A percentile compares a stretch with the other conserved stretches of the same genome.
These are phyloP conservation scores for Chionodraco myersi DNA, from an alignment of 2,113 vertebrate genomes.

Conservation along the genomic window DNA sequence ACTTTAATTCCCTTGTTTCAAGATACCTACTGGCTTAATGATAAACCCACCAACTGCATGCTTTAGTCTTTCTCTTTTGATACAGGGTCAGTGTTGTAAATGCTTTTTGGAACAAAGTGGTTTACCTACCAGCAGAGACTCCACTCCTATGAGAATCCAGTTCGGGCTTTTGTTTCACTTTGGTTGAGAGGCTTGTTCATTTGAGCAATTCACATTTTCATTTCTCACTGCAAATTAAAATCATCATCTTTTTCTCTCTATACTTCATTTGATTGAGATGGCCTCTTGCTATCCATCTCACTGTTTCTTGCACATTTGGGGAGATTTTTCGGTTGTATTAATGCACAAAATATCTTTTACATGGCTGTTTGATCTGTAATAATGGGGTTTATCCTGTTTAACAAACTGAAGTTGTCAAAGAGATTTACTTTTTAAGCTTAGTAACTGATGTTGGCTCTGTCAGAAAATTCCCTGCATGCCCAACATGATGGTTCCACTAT, in stretches of 20 bases:
- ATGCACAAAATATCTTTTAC: slow-evolving; percentile 1
- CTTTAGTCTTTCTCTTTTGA: too few relatives aligned
- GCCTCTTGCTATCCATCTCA: slow-evolving; percentile 22
- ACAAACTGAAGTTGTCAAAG: neutral
- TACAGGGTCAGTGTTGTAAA: too few relatives aligned
- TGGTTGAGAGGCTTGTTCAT: slow-evolving; percentile 11
- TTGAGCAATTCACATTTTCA: slow-evolving; percentile 31
- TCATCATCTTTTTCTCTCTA: slow-evolving; percentile 16
- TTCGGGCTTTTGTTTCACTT: slow-evolving; percentile 55
- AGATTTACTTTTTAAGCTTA: neutral
- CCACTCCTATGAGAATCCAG: slow-evolving; percentile 52
- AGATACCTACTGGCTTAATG: too few relatives aligned
- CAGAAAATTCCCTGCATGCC: too few relatives aligned
- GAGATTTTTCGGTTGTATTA: slow-evolving; percentile 17
- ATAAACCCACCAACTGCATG: too few relatives aligned
- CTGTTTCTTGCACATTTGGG: neutral
- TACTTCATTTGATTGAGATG: slow-evolving; percentile 33
- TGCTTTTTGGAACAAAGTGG: too few relatives aligned
- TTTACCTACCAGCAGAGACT: neutral
- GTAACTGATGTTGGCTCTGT: too few relatives aligned
- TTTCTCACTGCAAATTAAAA: slow-evolving; percentile 15
- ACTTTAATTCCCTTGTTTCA: too few relatives aligned
- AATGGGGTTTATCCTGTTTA: neutral
- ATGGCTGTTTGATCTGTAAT: neutral
- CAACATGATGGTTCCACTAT: too few relatives aligned